Conservation (phyloP, 2,113 vertebrate species). For the Fregata magnificens region DNA sequence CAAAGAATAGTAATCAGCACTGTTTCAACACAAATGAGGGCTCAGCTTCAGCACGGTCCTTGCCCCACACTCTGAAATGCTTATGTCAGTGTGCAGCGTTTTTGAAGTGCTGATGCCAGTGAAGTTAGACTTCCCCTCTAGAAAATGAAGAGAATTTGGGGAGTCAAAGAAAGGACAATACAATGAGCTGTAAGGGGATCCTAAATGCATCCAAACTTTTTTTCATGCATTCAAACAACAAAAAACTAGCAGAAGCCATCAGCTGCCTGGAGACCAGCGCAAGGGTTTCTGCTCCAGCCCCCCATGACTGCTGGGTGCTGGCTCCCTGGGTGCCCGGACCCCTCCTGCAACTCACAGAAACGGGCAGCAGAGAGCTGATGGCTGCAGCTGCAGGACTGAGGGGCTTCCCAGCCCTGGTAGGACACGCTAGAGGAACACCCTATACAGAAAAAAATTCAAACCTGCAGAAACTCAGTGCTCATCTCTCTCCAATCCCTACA, state of each 20-base stretch:
- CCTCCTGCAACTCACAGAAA: accelerated
- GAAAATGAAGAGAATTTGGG: not conserved
- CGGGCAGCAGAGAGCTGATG: not conserved
- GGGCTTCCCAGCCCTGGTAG: not conserved
- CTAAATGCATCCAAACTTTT: not conserved
- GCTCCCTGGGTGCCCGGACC: not conserved
- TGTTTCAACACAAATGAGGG: not conserved
- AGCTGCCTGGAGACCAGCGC: not conserved
- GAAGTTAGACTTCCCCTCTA: not conserved
- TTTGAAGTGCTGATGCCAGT: not conserved
- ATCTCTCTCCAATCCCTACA: not conserved
- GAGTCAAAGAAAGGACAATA: not conserved
- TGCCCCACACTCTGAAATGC: not conserved
- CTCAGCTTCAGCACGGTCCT: not conserved
- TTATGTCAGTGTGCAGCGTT: not conserved
- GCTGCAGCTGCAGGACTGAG: not conserved
- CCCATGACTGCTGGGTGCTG: not conserved
- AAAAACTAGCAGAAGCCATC: not conserved
- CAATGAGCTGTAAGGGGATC: not conserved
- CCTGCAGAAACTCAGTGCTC: not conserved
- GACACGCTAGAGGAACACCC: not conserved
- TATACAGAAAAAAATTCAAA: not conserved
- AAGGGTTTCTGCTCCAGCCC: not conserved
- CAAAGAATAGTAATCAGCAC: not conserved
- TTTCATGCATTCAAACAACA: not conserved